Evolutionary conservation across 2,113 vertebrate genomes (phyloP).

Genomic region (Mola mola): DNA sequence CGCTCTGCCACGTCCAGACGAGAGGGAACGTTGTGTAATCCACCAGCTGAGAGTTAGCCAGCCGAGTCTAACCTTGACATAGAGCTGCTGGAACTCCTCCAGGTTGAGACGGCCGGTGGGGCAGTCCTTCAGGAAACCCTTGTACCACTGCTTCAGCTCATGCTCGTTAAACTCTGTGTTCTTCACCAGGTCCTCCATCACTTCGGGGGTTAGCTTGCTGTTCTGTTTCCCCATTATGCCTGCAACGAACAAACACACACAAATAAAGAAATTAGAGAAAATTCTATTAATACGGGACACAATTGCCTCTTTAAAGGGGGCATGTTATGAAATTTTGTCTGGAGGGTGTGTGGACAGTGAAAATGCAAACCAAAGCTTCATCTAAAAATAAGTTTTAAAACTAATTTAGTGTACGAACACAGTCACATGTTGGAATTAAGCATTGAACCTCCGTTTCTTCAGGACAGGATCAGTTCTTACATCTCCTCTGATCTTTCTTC

Average conservation of each 20-base stretch:
- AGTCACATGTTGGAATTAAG: conserved; percentile 13
- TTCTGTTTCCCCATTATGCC: conserved; percentile 88
- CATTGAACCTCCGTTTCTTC: too few relatives aligned
- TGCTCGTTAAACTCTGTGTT: conserved; percentile 94
- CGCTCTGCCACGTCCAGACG: too few relatives aligned
- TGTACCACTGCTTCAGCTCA: conserved; percentile 97
- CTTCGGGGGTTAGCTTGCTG: conserved; percentile 97
- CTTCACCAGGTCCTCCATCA: conserved; percentile 96
- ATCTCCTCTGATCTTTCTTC: too few relatives aligned
- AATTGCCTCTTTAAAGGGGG: not conserved
- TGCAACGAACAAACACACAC: conserved; percentile 21
- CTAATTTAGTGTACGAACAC: conserved; percentile 17
- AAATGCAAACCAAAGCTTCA: conserved; percentile 10
- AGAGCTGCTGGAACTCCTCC: conserved; percentile 92
- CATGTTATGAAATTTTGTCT: not conserved
- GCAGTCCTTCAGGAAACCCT: conserved; percentile 84
- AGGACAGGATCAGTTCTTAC: too few relatives aligned
- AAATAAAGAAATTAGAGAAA: not conserved
- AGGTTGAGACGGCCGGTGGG: conserved; percentile 80
- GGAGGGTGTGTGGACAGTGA: conserved; percentile 6
- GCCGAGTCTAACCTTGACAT: conserved; percentile 89
- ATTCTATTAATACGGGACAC: not conserved
- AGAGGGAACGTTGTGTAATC: not conserved
- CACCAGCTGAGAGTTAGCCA: conserved; percentile 17
- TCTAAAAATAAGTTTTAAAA: conserved; percentile 47